Evolutionary conservation across 2,888 invertebrate genomes (phyloP).

Genomic region (Spilarctia lutea): DNA sequence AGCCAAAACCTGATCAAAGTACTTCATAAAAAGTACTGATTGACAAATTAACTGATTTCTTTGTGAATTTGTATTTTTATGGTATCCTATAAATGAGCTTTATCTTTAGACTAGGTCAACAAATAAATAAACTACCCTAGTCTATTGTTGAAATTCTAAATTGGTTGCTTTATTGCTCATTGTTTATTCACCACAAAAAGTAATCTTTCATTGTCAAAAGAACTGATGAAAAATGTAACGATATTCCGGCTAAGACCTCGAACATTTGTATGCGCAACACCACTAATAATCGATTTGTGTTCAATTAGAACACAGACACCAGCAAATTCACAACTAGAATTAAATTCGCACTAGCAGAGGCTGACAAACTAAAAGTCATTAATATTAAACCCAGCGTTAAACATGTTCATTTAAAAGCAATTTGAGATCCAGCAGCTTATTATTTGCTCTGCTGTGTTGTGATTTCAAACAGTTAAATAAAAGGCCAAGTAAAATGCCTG

Average conservation of each 20-base stretch:
- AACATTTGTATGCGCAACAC: background rate
- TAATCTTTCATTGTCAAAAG: background rate
- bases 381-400: slow-evolving; percentile 1
- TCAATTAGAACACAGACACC: background rate
- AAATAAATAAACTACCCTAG: background rate
- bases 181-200: slow-evolving; percentile 13
- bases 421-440: slow-evolving; percentile 29
- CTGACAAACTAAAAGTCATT: background rate
- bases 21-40: background rate
- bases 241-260: background rate
- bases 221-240: slow-evolving; percentile 9
- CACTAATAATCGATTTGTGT: slow-evolving; percentile 1
- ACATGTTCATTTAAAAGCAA: slow-evolving; percentile 31
- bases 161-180: background rate
- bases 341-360: background rate
- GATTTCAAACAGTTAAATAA: slow-evolving; percentile 14
- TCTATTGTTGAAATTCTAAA: background rate
- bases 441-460: slow-evolving; percentile 31
- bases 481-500: slow-evolving; percentile 25
- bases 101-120: background rate
- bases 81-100: background rate
- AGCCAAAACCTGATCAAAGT: background rate
- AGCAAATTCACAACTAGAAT: slow-evolving; percentile 3
- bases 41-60: background rate
- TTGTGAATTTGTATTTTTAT: background rate